Conservation (phyloP, 1,140 invertebrate genomes). For the Calliphora vicina region DNA sequence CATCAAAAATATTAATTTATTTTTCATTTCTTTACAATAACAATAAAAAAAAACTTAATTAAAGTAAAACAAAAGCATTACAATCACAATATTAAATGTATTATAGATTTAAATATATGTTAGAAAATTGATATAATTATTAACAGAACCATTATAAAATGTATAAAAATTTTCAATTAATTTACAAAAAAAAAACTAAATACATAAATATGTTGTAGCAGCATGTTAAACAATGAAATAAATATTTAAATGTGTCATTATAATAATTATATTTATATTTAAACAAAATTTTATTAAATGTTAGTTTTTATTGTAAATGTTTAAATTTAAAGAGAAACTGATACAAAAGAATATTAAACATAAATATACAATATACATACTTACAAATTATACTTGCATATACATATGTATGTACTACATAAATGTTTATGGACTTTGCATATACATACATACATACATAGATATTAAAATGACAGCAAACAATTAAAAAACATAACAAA, state of each 20-base stretch:
- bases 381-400: not conserved
- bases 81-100: slow-evolving; percentile 13
- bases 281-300: not conserved
- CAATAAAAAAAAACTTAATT: too few relatives aligned
- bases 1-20: too few relatives aligned
- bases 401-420: not conserved
- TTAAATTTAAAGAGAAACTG: not conserved
- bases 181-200: not conserved
- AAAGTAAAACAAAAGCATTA: slow-evolving; percentile 6
- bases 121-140: not conserved
- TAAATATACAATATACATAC: not conserved
- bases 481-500: not conserved
- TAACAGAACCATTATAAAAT: not conserved
- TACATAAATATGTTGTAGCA: not conserved
- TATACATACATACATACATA: too few relatives aligned
- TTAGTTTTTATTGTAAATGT: slow-evolving; percentile 11
- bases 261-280: not conserved
- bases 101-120: not conserved
- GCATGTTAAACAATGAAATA: not conserved
- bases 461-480: not conserved
- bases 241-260: not conserved
- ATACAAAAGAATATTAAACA: not conserved
- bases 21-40: too few relatives aligned
- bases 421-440: not conserved
- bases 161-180: not conserved